Evolutionary conservation across 2,888 invertebrate species (phyloP).

Genomic region (Drosophila recens): DNA sequence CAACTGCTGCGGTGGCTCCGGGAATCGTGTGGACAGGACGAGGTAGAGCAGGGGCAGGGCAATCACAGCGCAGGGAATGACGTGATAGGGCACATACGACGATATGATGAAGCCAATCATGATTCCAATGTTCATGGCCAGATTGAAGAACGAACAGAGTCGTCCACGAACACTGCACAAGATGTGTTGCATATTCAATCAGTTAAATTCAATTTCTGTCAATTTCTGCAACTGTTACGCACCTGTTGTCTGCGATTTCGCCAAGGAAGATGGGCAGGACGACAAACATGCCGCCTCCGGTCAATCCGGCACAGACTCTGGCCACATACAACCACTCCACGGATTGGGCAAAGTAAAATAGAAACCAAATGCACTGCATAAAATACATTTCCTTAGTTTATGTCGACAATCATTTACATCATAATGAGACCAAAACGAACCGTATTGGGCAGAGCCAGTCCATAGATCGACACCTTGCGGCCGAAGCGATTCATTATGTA

Average conservation of each 20-base stretch:
- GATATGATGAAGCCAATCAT: constrained; percentile 68
- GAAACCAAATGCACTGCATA: constrained; percentile 71
- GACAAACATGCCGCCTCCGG: constrained; percentile 82
- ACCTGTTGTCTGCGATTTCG: constrained; percentile 84
- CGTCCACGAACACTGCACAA: constrained; percentile 78
- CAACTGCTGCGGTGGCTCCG: constrained; percentile 76
- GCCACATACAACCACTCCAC: constrained; percentile 82
- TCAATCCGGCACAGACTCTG: constrained; percentile 78
- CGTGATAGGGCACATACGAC: constrained; percentile 67
- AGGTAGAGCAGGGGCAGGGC: constrained; percentile 67
- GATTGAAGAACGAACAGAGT: constrained; percentile 73
- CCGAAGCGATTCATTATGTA: constrained; percentile 77
- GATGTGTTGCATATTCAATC: too few relatives aligned
- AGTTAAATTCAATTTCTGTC: neutral
- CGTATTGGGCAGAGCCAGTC: constrained; percentile 81
- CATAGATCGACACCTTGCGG: constrained; percentile 77
- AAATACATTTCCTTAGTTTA: neutral
- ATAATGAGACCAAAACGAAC: constrained; percentile 61
- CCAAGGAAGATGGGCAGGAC: constrained; percentile 83
- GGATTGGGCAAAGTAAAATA: constrained; percentile 76
- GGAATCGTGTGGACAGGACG: constrained; percentile 55
- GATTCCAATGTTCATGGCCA: constrained; percentile 69
- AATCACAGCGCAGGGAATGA: constrained; percentile 66
- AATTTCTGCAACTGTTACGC: constrained; percentile 31
- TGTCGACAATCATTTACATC: neutral